Percentiles rank a stretch among this genome's conserved stretches.
Evolutionary conservation across 2,888 invertebrate genomes (phyloP).

Genomic region (Xanthia togata): DNA sequence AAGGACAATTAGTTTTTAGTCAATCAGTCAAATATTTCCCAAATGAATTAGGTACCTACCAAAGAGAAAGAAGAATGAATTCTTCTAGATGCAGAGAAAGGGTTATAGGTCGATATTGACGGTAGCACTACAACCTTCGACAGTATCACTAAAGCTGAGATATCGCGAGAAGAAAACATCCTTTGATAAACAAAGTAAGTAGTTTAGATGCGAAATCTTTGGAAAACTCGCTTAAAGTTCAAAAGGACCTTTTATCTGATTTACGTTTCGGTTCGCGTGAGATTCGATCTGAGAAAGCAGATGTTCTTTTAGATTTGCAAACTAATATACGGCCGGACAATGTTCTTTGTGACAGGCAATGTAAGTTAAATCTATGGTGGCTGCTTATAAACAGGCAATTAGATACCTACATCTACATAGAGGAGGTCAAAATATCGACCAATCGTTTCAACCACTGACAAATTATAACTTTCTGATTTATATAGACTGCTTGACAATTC

Average conservation of each 20-base stretch:
- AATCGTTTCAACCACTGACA: neutral
- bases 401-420: neutral
- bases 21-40: too few relatives aligned
- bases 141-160: constrained; percentile 2
- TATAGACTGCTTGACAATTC: neutral
- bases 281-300: constrained; percentile 45
- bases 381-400: neutral
- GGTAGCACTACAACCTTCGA: neutral
- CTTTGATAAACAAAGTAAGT: constrained; percentile 58
- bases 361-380: neutral
- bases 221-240: constrained; percentile 42
- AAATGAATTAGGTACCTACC: neutral
- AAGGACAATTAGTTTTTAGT: too few relatives aligned
- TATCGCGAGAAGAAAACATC: constrained; percentile 24
- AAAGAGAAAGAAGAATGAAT: neutral
- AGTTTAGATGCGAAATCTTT: constrained; percentile 46
- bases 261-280: constrained; percentile 60
- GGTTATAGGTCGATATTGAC: neutral
- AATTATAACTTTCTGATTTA: neutral
- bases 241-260: constrained; percentile 66
- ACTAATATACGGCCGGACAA: constrained; percentile 13
- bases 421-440: neutral
- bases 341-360: constrained; percentile 11
- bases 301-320: constrained; percentile 39
- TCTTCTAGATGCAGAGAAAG: neutral